Percentiles rank a stretch among this genome's conserved stretches.
phyloP scores from a whole-genome alignment of 2,113 vertebrate species.

The Strigops habroptila region DNA sequence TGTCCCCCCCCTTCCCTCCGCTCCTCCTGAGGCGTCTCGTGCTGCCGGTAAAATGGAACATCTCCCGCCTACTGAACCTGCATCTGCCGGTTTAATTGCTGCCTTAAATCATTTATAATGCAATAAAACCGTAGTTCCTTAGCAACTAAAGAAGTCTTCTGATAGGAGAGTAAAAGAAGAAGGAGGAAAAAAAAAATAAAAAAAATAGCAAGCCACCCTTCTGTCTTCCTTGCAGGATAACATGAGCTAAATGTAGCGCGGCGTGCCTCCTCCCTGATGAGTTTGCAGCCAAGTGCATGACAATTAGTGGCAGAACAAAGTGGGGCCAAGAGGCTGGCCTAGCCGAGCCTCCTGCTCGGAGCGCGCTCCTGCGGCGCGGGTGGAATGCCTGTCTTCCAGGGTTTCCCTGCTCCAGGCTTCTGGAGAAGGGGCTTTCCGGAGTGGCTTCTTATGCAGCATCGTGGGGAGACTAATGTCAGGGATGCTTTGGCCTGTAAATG shows the following conservation, averaged over 20 bases:
- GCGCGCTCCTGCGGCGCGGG: not conserved
- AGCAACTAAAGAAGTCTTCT: conserved; percentile 67
- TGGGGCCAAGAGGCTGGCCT: not conserved
- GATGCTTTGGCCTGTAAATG: not conserved
- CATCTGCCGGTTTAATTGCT: conserved; percentile 30
- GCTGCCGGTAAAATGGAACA: conserved; percentile 28
- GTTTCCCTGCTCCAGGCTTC: rapidly evolving
- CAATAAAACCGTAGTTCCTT: conserved; percentile 70
- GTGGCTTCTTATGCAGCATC: not conserved
- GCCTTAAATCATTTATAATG: conserved; percentile 66
- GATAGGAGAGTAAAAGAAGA: conserved; percentile 38
- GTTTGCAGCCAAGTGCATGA: conserved; percentile 60
- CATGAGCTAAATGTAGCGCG: conserved; percentile 57
- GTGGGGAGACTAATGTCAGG: rapidly evolving
- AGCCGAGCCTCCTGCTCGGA: not conserved
- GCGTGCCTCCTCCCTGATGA: conserved; percentile 52
- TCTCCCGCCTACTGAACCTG: conserved; percentile 51
- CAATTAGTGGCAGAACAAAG: conserved; percentile 2
- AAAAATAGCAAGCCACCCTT: not conserved
- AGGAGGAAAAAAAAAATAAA: not conserved
- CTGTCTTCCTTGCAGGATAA: conserved; percentile 3
- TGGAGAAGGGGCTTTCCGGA: rapidly evolving
- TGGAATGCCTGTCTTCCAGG: not conserved
- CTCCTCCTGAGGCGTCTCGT: not conserved
- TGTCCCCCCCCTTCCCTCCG: not conserved